Evolutionary conservation across 23 tunicate species (phyloP).

Genomic region (Pegea sp.): DNA sequence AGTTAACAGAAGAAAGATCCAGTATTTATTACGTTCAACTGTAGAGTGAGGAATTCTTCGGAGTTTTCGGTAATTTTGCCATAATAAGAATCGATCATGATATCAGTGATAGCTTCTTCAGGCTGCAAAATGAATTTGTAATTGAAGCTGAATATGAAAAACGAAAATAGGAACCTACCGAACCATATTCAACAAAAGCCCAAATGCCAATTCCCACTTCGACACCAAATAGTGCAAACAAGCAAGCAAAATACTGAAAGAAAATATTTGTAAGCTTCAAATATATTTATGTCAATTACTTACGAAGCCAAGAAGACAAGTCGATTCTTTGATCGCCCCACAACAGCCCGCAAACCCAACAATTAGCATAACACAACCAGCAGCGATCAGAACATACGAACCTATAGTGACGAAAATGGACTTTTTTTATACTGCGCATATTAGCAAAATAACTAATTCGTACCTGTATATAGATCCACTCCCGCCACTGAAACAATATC

Average conservation of each 20-base stretch:
- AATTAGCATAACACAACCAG: slow-evolving; percentile 28
- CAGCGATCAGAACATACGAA: slow-evolving; percentile 16
- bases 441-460: too few species aligned
- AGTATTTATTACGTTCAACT: too few species aligned
- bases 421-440: too few species aligned
- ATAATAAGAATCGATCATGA: too few species aligned
- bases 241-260: slow-evolving; percentile 19
- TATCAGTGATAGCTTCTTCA: neutral
- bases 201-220: slow-evolving; percentile 44
- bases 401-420: slow-evolving; percentile 12
- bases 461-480: neutral
- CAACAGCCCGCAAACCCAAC: slow-evolving; percentile 59
- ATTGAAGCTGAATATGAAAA: neutral
- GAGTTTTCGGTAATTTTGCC: too few species aligned
- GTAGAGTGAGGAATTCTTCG: too few species aligned
- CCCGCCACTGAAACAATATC: neutral
- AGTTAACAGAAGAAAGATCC: too few species aligned
- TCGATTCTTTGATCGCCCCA: slow-evolving; percentile 45
- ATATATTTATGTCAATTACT: slow-evolving; percentile 5
- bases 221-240: slow-evolving; percentile 24
- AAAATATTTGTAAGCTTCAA: neutral
- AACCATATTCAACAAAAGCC: slow-evolving; percentile 20
- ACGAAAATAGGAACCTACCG: slow-evolving; percentile 15
- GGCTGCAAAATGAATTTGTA: neutral
- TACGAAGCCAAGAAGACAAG: slow-evolving; percentile 40